phyloP scores from a whole-genome alignment of 2,888 invertebrate genomes.

The Syritta pipiens region DNA sequence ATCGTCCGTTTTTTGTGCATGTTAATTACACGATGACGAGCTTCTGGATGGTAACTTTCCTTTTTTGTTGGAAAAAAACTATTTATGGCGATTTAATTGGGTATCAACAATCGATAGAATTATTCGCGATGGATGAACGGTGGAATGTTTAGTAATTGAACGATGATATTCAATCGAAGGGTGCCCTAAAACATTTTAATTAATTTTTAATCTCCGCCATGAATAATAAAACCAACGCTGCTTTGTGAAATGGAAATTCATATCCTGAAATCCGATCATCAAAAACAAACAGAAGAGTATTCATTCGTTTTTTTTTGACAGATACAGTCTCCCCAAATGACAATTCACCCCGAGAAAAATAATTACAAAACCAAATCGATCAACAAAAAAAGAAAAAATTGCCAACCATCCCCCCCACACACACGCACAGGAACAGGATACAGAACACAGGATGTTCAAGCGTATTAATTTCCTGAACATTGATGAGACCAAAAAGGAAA shows the following conservation, averaged over 20 bases:
- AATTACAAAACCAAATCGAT: constrained; percentile 42
- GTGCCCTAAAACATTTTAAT: too few species aligned
- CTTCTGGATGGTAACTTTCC: too few species aligned
- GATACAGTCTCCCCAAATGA: constrained; percentile 7
- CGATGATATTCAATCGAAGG: too few species aligned
- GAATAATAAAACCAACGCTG: too few species aligned
- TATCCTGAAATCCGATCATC: background rate
- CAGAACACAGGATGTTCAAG: constrained; percentile 34
- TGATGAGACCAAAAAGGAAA: background rate
- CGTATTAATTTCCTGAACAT: constrained; percentile 51
- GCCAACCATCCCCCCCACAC: background rate
- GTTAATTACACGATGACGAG: constrained; percentile 16
- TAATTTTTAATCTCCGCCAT: too few species aligned
- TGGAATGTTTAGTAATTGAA: too few species aligned
- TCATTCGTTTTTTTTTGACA: too few species aligned
- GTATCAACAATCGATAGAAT: background rate
- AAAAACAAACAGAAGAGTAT: background rate
- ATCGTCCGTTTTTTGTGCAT: too few species aligned
- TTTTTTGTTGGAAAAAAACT: background rate
- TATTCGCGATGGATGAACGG: too few species aligned
- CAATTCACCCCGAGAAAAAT: constrained; percentile 23
- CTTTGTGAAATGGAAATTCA: too few species aligned
- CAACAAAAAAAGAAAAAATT: too few species aligned
- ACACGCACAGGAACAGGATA: constrained; percentile 24
- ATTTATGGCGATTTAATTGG: constrained; percentile 3